phyloP scores from a whole-genome alignment of 2,888 invertebrate species.

The Neoscelio sp. region DNA sequence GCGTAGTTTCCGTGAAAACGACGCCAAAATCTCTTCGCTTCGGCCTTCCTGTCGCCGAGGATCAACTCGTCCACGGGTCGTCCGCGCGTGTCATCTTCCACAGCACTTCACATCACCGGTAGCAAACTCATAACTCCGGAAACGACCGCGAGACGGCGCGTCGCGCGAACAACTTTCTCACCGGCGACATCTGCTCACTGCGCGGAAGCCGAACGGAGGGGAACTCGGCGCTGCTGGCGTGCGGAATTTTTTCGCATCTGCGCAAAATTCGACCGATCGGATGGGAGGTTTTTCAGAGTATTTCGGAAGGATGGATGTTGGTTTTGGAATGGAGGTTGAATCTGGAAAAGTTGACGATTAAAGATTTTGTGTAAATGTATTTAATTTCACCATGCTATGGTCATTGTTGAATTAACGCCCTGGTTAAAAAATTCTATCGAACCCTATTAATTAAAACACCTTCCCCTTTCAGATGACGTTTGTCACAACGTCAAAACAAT shows the following conservation, averaged over 20 bases:
- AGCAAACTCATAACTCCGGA: conserved; percentile 38
- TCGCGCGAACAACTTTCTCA: conserved; percentile 1
- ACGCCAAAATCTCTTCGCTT: background rate
- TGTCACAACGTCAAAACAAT: too few relatives aligned
- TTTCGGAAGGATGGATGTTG: background rate
- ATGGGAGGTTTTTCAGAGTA: background rate
- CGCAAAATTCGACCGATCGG: conserved; percentile 7
- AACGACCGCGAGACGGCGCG: conserved; percentile 31
- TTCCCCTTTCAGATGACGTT: too few relatives aligned
- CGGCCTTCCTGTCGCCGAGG: conserved; percentile 29
- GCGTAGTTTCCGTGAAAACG: conserved; percentile 17
- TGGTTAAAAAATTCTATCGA: too few relatives aligned
- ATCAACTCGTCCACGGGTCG: conserved; percentile 49
- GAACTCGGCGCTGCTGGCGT: too few relatives aligned
- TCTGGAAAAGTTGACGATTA: conserved; percentile 23
- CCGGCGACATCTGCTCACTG: conserved; percentile 22
- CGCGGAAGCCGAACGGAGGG: too few relatives aligned
- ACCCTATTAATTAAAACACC: too few relatives aligned
- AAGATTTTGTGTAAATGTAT: background rate
- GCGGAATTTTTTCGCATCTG: conserved; percentile 9
- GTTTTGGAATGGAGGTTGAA: conserved; percentile 7
- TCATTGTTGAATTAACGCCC: too few relatives aligned
- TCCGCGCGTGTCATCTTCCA: conserved; percentile 39
- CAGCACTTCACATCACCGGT: conserved; percentile 56
- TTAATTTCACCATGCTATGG: too few relatives aligned